phyloP scores from a whole-genome alignment of 2,888 invertebrate species.

The Pilophorus perplexus region DNA sequence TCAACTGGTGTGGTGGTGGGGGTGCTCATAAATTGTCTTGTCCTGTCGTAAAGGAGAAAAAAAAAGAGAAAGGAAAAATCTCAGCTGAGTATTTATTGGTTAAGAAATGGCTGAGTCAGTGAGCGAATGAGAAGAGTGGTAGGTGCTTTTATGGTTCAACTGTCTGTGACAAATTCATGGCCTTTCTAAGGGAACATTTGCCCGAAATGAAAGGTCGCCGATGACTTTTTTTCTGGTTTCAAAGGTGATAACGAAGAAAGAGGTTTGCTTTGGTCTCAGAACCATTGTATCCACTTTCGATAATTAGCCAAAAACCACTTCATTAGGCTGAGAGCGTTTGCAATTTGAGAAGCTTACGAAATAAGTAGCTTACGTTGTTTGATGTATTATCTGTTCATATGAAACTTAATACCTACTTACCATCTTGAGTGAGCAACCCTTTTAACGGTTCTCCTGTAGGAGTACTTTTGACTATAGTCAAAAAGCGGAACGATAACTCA shows the following conservation, averaged over 20 bases:
- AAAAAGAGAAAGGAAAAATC: not conserved
- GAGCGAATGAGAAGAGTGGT: conserved; percentile 21
- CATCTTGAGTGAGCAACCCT: too few species aligned
- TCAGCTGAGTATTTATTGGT: conserved; percentile 35
- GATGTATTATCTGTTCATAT: too few species aligned
- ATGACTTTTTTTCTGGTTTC: not conserved
- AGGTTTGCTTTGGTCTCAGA: not conserved
- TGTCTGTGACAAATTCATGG: conserved; percentile 34
- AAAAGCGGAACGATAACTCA: too few species aligned
- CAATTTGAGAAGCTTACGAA: too few species aligned
- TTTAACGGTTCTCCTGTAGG: too few species aligned
- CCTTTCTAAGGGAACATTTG: not conserved
- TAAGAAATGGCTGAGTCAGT: conserved; percentile 37
- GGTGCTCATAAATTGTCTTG: conserved; percentile 30
- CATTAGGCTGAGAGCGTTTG: too few species aligned
- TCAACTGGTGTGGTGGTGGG: conserved; percentile 10
- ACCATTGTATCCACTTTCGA: too few species aligned
- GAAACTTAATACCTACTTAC: too few species aligned
- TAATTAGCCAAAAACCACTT: too few species aligned
- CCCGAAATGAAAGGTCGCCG: not conserved
- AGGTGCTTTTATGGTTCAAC: conserved; percentile 38
- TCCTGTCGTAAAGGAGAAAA: conserved; percentile 12
- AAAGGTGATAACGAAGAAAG: too few species aligned
- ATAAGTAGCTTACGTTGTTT: too few species aligned
- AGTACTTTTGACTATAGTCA: too few species aligned